phyloP scores from a whole-genome alignment of 2,888 invertebrate species.

The Conistra vaccinii region DNA sequence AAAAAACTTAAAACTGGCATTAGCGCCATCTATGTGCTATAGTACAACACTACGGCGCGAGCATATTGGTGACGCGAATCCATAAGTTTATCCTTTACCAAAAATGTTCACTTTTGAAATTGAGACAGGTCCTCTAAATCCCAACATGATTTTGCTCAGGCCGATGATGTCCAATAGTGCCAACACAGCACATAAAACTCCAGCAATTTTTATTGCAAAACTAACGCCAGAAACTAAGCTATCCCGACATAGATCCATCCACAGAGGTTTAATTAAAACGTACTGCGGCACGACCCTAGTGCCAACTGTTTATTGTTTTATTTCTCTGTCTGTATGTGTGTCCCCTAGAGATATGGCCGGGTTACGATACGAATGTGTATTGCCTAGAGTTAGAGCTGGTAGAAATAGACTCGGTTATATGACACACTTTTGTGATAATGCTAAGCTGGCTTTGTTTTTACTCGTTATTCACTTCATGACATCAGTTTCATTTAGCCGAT shows the following conservation, averaged over 20 bases:
- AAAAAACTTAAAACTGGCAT: too few species aligned
- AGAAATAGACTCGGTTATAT: neutral
- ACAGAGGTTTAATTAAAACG: constrained; percentile 61
- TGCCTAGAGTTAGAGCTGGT: neutral
- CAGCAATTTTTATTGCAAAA: constrained; percentile 5
- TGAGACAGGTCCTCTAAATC: neutral
- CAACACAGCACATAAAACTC: neutral
- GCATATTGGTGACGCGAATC: too few species aligned
- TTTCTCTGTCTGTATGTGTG: constrained; percentile 21
- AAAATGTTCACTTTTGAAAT: neutral
- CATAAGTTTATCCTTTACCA: too few species aligned
- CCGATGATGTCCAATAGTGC: neutral
- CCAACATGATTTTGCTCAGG: neutral
- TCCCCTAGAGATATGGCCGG: constrained; percentile 37
- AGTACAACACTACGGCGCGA: too few species aligned
- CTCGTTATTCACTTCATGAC: neutral
- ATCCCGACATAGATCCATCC: constrained; percentile 22
- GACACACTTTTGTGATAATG: constrained; percentile 1
- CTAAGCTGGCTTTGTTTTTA: neutral
- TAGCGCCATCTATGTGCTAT: too few species aligned
- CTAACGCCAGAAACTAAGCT: constrained; percentile 10
- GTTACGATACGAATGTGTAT: constrained; percentile 30
- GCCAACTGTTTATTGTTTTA: constrained; percentile 44
- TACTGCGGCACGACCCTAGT: constrained; percentile 30
- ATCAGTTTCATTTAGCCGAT: neutral